Conservation (phyloP, 2,113 vertebrate genomes). For the Glaucidium brasilianum region DNA sequence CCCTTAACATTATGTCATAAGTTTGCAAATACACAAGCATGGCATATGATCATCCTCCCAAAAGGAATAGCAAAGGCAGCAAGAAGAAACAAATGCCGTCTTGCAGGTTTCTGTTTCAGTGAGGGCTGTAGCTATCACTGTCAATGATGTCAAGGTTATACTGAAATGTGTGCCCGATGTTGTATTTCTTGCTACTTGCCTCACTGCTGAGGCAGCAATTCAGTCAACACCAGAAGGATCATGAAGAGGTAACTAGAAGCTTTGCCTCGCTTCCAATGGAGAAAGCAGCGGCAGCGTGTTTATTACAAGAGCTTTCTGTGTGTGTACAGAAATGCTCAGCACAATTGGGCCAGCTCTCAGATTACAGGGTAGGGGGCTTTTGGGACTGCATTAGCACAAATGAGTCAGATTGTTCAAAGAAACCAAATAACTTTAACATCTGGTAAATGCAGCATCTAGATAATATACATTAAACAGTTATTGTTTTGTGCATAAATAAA, state of each 20-base stretch:
- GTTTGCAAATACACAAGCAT: slow-evolving; percentile 39
- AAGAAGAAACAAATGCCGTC: background rate
- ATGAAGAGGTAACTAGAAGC: background rate
- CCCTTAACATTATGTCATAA: slow-evolving; percentile 50
- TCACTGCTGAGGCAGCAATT: slow-evolving; percentile 40
- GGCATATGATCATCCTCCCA: slow-evolving; percentile 9
- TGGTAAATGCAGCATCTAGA: background rate
- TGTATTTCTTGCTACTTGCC: slow-evolving; percentile 59
- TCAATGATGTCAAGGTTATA: slow-evolving; percentile 50
- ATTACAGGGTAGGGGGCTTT: background rate
- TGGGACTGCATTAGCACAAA: background rate
- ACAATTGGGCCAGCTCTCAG: background rate
- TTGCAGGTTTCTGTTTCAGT: slow-evolving; percentile 55
- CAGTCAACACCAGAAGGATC: background rate
- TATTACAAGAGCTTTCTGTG: background rate
- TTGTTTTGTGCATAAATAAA: background rate
- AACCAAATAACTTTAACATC: background rate
- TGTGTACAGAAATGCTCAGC: background rate
- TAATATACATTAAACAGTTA: background rate
- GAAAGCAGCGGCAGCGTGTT: background rate
- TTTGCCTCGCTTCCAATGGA: background rate
- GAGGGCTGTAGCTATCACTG: slow-evolving; percentile 34
- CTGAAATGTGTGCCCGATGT: slow-evolving; percentile 16
- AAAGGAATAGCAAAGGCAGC: slow-evolving; percentile 14
- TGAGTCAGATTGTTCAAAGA: background rate